phyloP scores from a whole-genome alignment of 2,797 vertebrate species.

The Chiloscyllium punctatum region DNA sequence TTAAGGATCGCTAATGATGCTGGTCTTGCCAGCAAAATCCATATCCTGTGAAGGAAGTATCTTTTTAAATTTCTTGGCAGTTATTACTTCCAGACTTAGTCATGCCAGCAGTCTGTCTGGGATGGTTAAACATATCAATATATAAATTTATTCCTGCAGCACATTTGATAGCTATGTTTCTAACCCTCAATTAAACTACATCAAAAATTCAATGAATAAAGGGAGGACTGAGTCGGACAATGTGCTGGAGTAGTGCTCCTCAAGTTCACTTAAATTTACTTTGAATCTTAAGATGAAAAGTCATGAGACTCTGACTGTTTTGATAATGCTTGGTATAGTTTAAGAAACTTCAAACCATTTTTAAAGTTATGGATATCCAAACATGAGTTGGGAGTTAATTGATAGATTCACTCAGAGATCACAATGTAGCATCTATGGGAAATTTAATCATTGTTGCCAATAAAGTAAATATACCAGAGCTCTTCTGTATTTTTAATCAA shows the following conservation, averaged over 20 bases:
- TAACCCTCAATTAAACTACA: not conserved
- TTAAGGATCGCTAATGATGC: not conserved
- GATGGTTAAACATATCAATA: constrained; percentile 22
- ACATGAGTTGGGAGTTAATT: not conserved
- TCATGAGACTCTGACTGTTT: not conserved
- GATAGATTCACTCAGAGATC: not conserved
- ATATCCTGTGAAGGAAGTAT: not conserved
- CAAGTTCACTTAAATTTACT: not conserved
- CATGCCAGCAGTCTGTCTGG: not conserved
- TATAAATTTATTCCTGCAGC: not conserved
- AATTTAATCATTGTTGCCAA: not conserved
- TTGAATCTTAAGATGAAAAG: not conserved
- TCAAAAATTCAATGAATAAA: not conserved
- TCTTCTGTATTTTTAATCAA: not conserved
- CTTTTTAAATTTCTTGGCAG: not conserved
- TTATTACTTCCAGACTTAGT: not conserved
- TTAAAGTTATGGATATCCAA: not conserved
- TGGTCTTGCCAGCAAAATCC: not conserved
- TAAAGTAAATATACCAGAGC: not conserved
- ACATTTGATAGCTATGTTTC: not conserved
- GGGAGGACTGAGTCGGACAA: not conserved
- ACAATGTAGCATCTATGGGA: not conserved
- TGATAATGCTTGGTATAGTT: not conserved
- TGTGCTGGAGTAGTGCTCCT: not conserved
- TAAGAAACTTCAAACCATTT: not conserved